Percentiles rank a stretch among this genome's conserved stretches.
Conservation (phyloP, 1,140 invertebrate genomes). For the Drosophila carrolli region DNA sequence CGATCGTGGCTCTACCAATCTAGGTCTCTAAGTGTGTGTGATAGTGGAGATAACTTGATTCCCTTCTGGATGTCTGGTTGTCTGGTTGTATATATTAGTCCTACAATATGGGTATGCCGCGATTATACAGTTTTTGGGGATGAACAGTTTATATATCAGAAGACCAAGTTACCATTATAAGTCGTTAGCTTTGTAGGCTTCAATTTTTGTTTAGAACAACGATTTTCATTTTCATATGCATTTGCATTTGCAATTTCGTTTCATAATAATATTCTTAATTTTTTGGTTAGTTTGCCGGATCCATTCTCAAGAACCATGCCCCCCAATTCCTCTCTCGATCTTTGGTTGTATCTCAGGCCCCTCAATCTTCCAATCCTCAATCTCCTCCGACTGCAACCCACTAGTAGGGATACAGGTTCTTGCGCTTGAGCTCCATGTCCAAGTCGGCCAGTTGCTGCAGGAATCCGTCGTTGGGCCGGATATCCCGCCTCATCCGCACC, state of each 20-base stretch:
- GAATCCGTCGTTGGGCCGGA: conserved; percentile 93
- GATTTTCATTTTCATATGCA: conserved; percentile 25
- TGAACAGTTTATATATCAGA: conserved; percentile 65
- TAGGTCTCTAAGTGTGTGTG: conserved; percentile 53
- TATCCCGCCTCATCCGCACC: conserved; percentile 89
- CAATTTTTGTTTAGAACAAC: conserved; percentile 45
- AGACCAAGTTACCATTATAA: conserved; percentile 78
- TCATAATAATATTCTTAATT: conserved; percentile 19
- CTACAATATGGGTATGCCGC: conserved; percentile 38
- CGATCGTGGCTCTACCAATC: conserved; percentile 51
- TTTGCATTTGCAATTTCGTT: conserved; percentile 6
- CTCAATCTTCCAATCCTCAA: neutral
- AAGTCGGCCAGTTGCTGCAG: conserved; percentile 90
- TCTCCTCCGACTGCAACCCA: neutral
- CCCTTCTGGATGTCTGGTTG: conserved; percentile 14
- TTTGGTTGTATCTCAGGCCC: conserved; percentile 31
- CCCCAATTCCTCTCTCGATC: conserved; percentile 8
- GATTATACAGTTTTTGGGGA: conserved; percentile 57
- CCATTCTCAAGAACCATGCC: neutral
- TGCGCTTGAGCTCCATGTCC: conserved; percentile 87
- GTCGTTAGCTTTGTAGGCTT: conserved; percentile 74
- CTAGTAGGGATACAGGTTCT: conserved; percentile 84
- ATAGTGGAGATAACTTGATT: conserved; percentile 50
- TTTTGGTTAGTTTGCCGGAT: conserved; percentile 31
- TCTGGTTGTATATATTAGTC: conserved; percentile 33